Evolutionary conservation across 2,797 vertebrate species (phyloP), one percentile per base, ranked within the genome.

Genomic region (Sandelia bainsii): DNA sequence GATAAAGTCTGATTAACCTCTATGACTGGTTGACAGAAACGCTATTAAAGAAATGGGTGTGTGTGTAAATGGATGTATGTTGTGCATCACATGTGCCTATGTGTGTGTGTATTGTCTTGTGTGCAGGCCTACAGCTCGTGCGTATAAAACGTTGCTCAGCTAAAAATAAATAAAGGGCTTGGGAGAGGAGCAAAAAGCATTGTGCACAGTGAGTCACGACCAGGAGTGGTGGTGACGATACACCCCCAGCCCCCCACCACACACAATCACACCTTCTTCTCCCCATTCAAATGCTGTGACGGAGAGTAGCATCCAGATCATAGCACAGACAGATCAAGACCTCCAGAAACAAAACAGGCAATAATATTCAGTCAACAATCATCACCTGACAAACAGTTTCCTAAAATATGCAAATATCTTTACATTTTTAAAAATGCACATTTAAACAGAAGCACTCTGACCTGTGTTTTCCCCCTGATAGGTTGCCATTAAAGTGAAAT

Each of bases 131-230:
- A 62, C 65, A 85, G 82, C 80, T 82, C 46, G 61, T 76, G 69
- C 44, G 39, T 82, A 83, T 77, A 83, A 88, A 87, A 86, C 37
- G 52, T 75, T 89, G 81, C 84, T 91, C 85, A 72, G 79, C 85
- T 90, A 91, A 90, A 92, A 91, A 91, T 90, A 91, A 87, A 90
- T 76, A 88, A 89, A 88, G 73, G 73, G 81, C 74, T 89, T 32
- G 17, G 57, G 70, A 89, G 80, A 87, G 80, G 72, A 87, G 82
- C 42, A 79, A 84, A 86, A 88, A 87, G 80, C 81, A 88, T 87
- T 87, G 87, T 87, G 87, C 32, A 19, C 74, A 70, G 77, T 87
- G 81, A 89, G 87, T 92, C 90, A 92, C 84, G 80, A 88, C 82
- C 84, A 87, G 84, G 62, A 83, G 75, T 75, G 80, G 83, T 87